Conservation (phyloP, 2,888 invertebrate species). For the Teinopalpus imperialis region DNA sequence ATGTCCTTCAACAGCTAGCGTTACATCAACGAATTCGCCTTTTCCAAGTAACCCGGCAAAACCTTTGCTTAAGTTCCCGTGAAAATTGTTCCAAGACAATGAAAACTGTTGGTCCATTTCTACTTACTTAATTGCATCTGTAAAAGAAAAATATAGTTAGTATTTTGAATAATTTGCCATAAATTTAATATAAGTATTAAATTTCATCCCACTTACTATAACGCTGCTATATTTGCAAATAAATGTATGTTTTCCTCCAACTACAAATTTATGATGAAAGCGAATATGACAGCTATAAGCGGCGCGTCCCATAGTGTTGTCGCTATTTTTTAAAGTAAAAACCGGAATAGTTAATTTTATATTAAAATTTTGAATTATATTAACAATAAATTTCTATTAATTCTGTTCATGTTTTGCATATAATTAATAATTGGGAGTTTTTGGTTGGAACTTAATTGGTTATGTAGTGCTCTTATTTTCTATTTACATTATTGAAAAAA, state of each 20-base stretch:
- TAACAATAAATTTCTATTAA: too few relatives aligned
- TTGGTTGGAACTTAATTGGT: too few relatives aligned
- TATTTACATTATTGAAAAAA: too few relatives aligned
- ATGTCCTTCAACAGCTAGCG: constrained; percentile 84
- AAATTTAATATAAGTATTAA: background rate
- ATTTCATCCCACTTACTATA: constrained; percentile 27
- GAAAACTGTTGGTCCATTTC: constrained; percentile 85
- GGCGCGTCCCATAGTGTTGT: constrained; percentile 39
- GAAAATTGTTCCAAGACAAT: constrained; percentile 88
- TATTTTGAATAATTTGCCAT: constrained; percentile 35
- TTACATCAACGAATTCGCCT: constrained; percentile 83
- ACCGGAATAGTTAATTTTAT: too few relatives aligned
- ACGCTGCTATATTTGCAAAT: background rate
- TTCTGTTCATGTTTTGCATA: too few relatives aligned
- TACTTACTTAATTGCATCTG: constrained; percentile 62
- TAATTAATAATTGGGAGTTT: too few relatives aligned
- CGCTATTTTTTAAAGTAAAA: background rate
- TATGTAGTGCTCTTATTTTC: too few relatives aligned
- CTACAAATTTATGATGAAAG: constrained; percentile 28
- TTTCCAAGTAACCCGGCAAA: constrained; percentile 83
- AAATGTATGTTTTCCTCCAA: constrained; percentile 30
- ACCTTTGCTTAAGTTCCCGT: constrained; percentile 85
- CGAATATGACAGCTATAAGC: constrained; percentile 35
- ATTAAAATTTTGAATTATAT: too few relatives aligned
- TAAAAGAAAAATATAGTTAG: constrained; percentile 36